Evolutionary conservation across 1,140 invertebrate genomes (phyloP), one percentile per base, ranked within the genome.

Genomic region (Schlechtendalia chinensis): DNA sequence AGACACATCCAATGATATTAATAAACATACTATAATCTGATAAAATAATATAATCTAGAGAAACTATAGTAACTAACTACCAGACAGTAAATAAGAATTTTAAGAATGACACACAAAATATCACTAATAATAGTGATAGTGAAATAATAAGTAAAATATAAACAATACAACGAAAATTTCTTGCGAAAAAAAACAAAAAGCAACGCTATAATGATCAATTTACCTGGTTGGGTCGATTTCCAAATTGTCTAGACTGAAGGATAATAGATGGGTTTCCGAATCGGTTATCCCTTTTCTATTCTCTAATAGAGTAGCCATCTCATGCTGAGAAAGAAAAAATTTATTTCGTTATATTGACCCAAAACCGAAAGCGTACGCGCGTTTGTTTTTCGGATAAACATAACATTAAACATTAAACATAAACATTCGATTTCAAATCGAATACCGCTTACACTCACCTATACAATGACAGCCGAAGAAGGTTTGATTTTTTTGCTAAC

Each of bases 171-270:
- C 0, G 5, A 6, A 69, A 4, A 50, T 24, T 47, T 50, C 19
- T 12, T 4, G 1, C 32, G 32, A 4, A 39, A 39, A 39, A 39
- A 8, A 39, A 47, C 45, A 69, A 69, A 22, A 19, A 71, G 16
- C 19, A 27, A 22, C 12, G 39, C 17, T 5, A 45, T n/a, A 14
- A 10, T 12, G 0, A 69, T 24, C 11, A 53, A 72, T 29, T 27
- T 79, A 79, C 75, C 75, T 79, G 75, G 75, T 79, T 27, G 75
- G 75, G 27, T 79, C 75, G 10, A 79, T 79, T 14, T 79, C 75
- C 39, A 79, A 79, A 79, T 79, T 79, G 22, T 79, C 75, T 11
- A 79, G 75, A 4, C 75, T 61, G 22, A 79, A 79, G 17, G 75
- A 79, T 19, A 79, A 50, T 10, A 79, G 22, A 61, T 79, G 75